Percentiles rank a stretch among this genome's conserved stretches.
phyloP scores from a whole-genome alignment of 37 sponge, comb jelly and placozoan genomes.

The Ianthella basta region DNA sequence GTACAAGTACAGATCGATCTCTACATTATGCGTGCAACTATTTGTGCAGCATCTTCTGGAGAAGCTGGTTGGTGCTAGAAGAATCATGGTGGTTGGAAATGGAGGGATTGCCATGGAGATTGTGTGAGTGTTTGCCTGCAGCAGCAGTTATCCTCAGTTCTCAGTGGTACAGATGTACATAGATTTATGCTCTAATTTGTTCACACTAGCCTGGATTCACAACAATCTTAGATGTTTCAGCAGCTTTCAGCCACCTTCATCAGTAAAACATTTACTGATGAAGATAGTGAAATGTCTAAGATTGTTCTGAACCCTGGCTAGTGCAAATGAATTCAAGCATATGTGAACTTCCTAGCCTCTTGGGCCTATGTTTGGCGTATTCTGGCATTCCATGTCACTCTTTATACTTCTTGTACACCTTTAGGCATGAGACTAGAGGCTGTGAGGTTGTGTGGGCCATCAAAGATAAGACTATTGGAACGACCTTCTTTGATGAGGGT shows the following conservation, averaged over 20 bases:
- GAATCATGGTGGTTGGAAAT: constrained; percentile 93
- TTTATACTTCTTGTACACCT: background rate
- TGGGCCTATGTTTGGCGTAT: too few relatives aligned
- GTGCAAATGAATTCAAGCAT: too few relatives aligned
- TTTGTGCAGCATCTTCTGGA: constrained; percentile 67
- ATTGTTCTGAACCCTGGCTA: background rate
- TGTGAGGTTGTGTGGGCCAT: constrained; percentile 95
- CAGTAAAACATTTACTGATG: too few relatives aligned
- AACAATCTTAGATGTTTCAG: too few relatives aligned
- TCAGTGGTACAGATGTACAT: too few relatives aligned
- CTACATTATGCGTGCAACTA: background rate
- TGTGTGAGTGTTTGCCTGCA: constrained; percentile 67
- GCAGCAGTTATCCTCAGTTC: too few relatives aligned
- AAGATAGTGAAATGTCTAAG: too few relatives aligned
- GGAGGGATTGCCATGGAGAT: constrained; percentile 98
- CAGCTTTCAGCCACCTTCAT: too few relatives aligned
- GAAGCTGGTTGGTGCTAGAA: constrained; percentile 64
- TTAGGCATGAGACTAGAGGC: constrained; percentile 74
- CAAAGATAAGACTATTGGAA: constrained; percentile 83
- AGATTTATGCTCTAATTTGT: too few relatives aligned
- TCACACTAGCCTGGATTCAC: too few relatives aligned
- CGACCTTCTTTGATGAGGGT: constrained; percentile 93
- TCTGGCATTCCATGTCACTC: too few relatives aligned
- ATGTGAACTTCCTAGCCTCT: background rate
- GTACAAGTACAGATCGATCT: background rate